These are phyloP conservation scores for Semaprochilodus insignis DNA, from an alignment of 2,797 vertebrate genomes.

Conservation along the genomic window DNA sequence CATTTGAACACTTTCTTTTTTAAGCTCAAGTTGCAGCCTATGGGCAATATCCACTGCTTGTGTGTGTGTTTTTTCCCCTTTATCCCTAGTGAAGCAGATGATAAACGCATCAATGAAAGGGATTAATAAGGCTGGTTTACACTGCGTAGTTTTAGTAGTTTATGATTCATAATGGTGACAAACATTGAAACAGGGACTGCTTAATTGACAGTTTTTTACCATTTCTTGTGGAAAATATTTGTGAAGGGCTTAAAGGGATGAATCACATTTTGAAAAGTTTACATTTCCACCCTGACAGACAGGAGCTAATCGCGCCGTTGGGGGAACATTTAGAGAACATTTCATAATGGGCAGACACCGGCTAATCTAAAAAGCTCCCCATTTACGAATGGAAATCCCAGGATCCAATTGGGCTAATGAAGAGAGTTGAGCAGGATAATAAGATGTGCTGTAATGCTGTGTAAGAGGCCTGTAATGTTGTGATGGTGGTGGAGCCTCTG, in stretches of 20 bases:
- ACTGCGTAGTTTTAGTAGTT: constrained; percentile 52
- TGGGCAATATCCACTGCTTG: not conserved
- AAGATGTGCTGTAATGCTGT: constrained; percentile 86
- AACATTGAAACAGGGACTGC: constrained; percentile 54
- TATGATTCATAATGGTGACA: constrained; percentile 53
- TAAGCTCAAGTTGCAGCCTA: not conserved
- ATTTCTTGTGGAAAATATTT: constrained; percentile 60
- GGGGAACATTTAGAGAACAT: constrained; percentile 71
- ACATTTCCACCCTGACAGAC: constrained; percentile 62
- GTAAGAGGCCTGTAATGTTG: constrained; percentile 86
- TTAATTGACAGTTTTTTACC: constrained; percentile 44
- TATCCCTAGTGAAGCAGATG: constrained; percentile 16
- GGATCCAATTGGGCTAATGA: constrained; percentile 88
- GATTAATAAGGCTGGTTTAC: constrained; percentile 35
- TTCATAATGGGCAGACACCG: constrained; percentile 79
- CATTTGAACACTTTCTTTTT: not conserved
- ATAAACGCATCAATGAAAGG: constrained; percentile 30
- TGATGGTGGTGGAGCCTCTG: constrained; percentile 80
- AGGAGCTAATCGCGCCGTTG: constrained; percentile 58
- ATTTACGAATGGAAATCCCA: constrained; percentile 88
- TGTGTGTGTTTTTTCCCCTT: not conserved
- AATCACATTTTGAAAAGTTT: constrained; percentile 60
- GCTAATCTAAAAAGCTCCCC: constrained; percentile 86
- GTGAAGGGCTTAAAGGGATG: constrained; percentile 59
- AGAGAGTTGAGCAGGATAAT: constrained; percentile 86